These are phyloP conservation scores for Leguminivora glycinivorella DNA, from an alignment of 1,140 invertebrate genomes.

Conservation along the genomic window DNA sequence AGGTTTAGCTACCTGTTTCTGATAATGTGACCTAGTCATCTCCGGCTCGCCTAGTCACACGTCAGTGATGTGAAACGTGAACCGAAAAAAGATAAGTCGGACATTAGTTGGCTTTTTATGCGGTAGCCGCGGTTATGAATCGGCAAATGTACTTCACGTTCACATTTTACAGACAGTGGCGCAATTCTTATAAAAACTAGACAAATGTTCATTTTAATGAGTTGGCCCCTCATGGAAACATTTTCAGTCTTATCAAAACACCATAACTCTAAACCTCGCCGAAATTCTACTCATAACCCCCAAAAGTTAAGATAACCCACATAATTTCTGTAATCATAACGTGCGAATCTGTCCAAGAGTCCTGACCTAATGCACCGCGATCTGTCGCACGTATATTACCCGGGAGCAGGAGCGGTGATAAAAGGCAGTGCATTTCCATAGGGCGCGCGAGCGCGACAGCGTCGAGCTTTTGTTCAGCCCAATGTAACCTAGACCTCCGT, in stretches of 20 bases:
- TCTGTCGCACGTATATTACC: constrained; percentile 27
- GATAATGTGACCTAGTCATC: constrained; percentile 7
- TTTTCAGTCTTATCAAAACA: background rate
- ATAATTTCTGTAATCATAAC: constrained; percentile 14
- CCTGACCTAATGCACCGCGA: constrained; percentile 27
- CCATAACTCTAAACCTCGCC: background rate
- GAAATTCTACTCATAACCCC: background rate
- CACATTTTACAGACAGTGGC: background rate
- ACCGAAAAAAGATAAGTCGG: background rate
- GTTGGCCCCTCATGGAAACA: background rate
- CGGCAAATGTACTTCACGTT: background rate
- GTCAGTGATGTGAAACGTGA: constrained; percentile 9
- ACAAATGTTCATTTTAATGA: background rate
- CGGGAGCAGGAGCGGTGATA: constrained; percentile 34
- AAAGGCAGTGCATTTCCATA: constrained; percentile 28
- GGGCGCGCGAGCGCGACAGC: background rate
- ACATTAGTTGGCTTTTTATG: constrained; percentile 20
- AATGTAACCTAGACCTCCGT: background rate
- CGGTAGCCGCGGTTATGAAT: constrained; percentile 31
- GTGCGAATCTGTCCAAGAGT: constrained; percentile 19
- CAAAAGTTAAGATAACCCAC: constrained; percentile 3
- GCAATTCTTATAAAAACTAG: background rate
- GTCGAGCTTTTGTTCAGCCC: background rate
- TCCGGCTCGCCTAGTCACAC: background rate
- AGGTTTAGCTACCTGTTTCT: constrained; percentile 21